Evolutionary conservation across 1,140 invertebrate genomes (phyloP).

Genomic region (Drosophila varians): DNA sequence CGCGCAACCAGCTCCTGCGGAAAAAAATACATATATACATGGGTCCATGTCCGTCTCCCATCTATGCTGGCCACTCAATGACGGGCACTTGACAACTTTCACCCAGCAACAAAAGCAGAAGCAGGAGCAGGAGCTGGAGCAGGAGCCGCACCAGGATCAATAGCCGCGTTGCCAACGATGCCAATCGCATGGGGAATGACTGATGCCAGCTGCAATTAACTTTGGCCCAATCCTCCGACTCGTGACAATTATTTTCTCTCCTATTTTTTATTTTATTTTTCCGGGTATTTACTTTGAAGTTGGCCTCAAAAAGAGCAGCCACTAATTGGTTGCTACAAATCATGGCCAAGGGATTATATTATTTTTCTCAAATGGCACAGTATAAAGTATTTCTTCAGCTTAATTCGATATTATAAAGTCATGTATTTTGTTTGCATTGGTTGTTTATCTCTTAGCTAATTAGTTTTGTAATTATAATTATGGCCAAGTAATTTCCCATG

Average conservation of each 20-base stretch:
- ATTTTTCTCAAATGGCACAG: background rate
- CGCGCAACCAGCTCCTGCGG: conserved; percentile 22
- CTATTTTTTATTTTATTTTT: conserved; percentile 1
- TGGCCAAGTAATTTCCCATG: conserved; percentile 54
- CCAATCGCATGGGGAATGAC: conserved; percentile 18
- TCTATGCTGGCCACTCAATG: conserved; percentile 57
- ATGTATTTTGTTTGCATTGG: conserved; percentile 33
- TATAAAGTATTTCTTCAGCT: background rate
- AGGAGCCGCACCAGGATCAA: background rate
- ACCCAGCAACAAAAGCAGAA: background rate
- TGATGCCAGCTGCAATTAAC: conserved; percentile 45
- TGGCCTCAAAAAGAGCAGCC: conserved; percentile 4
- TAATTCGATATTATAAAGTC: background rate
- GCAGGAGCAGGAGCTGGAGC: conserved; percentile 2
- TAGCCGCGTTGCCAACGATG: background rate
- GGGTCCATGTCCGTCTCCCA: conserved; percentile 2
- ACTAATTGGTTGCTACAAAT: conserved; percentile 43
- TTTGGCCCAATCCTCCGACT: conserved; percentile 15
- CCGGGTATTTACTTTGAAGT: conserved; percentile 39
- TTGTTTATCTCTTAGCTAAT: conserved; percentile 73
- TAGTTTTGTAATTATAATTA: conserved; percentile 74
- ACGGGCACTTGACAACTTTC: conserved; percentile 50
- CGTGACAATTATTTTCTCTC: conserved; percentile 40
- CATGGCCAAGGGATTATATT: conserved; percentile 1
- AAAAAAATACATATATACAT: conserved; percentile 13